A percentile compares a stretch with the other conserved stretches of the same genome.
Conservation (phyloP, 2,888 invertebrate species). For the Sinohyriopsis cumingii region DNA sequence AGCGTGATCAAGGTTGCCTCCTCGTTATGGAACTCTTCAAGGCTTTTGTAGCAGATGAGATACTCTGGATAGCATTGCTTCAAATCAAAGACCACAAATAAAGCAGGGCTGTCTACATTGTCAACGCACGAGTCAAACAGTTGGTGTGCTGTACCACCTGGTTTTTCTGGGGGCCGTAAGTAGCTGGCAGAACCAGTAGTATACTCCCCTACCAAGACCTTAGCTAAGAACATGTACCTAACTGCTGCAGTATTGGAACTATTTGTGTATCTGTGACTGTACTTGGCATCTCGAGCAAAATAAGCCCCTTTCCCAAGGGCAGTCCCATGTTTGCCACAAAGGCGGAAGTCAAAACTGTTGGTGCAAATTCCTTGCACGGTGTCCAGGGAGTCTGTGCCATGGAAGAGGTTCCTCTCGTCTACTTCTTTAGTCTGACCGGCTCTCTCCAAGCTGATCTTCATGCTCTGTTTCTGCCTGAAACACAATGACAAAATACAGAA, state of each 20-base stretch:
- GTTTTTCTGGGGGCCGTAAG: conserved; percentile 44
- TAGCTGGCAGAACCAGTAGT: conserved; percentile 33
- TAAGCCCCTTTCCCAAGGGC: conserved; percentile 55
- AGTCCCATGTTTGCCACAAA: conserved; percentile 53
- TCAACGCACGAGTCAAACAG: conserved; percentile 60
- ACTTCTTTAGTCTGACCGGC: no score
- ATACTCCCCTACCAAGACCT: conserved; percentile 54
- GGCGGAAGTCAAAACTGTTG: conserved; percentile 52
- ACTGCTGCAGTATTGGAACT: conserved; percentile 1
- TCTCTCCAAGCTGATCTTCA: no score
- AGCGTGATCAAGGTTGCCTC: no score
- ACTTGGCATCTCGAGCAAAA: conserved; percentile 44
- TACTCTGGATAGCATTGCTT: conserved; percentile 58
- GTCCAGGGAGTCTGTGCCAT: conserved; percentile 46
- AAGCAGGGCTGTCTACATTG: conserved; percentile 33
- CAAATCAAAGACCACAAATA: conserved; percentile 54
- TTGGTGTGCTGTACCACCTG: conserved; percentile 25
- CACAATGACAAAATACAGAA: no score
- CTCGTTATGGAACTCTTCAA: no score
- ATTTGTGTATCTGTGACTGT: conserved; percentile 40
- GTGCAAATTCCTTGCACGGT: conserved; percentile 48
- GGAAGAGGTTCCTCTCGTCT: conserved; percentile 35
- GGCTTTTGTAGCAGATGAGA: conserved; percentile 38
- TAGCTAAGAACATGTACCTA: conserved; percentile 49
- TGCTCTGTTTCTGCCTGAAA: no score